Percentiles rank a stretch among this genome's conserved stretches.
These are phyloP conservation scores for Ophioderma brevispina DNA, from an alignment of 35 echinoderm and acorn worm species.

Conservation along the genomic window DNA sequence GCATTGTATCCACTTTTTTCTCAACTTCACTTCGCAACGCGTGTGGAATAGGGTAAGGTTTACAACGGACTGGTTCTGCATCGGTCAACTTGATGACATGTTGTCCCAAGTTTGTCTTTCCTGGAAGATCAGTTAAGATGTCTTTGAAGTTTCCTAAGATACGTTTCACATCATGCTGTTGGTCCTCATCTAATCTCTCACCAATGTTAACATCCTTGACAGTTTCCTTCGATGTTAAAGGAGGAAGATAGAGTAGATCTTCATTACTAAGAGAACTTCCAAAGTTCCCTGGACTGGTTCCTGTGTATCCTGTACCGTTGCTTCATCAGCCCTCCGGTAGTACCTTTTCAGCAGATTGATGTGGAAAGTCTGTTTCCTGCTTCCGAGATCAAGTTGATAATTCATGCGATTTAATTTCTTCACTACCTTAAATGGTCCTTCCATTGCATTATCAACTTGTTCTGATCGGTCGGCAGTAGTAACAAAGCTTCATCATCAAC, in stretches of 20 bases:
- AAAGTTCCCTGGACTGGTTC: not conserved
- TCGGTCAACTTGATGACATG: too few species aligned
- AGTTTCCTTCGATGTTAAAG: too few species aligned
- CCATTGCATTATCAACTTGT: constrained; percentile 67
- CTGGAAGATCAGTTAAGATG: too few species aligned
- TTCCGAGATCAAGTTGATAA: constrained; percentile 40
- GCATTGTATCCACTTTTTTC: constrained; percentile 31
- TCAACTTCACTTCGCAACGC: too few species aligned
- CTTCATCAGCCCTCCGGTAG: not conserved
- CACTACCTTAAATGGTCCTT: constrained; percentile 46
- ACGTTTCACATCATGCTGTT: too few species aligned
- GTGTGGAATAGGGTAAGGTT: too few species aligned
- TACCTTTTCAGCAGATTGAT: constrained; percentile 68
- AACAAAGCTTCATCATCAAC: constrained; percentile 60
- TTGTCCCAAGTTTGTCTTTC: too few species aligned
- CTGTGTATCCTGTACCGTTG: not conserved
- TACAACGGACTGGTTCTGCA: too few species aligned
- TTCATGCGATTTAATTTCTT: constrained; percentile 23
- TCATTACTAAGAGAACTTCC: too few species aligned
- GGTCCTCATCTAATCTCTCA: too few species aligned
- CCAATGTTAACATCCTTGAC: too few species aligned
- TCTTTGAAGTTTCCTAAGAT: constrained; percentile 12
- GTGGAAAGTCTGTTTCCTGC: constrained; percentile 42
- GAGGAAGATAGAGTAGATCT: too few species aligned
- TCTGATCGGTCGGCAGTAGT: constrained; percentile 45